Evolutionary conservation across 2,797 vertebrate genomes (phyloP).

Genomic region (Liasis olivaceus): DNA sequence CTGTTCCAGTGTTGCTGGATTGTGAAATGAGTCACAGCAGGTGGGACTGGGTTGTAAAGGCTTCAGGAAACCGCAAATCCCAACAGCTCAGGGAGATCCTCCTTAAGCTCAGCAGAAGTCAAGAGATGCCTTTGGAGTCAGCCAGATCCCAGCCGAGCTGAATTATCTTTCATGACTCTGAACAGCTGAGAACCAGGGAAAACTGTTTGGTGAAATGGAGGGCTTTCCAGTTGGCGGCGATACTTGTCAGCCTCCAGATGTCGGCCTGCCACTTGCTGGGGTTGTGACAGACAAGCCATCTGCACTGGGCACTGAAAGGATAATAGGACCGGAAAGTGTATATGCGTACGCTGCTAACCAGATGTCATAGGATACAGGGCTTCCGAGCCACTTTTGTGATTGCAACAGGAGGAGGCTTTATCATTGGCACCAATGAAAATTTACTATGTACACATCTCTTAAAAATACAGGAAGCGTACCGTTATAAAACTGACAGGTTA

Average conservation of each 20-base stretch:
- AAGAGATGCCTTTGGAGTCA: constrained; percentile 1
- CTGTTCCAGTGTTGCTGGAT: constrained; percentile 10
- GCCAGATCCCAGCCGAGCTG: constrained; percentile 4
- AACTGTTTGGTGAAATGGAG: constrained; percentile 10
- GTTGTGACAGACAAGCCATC: constrained; percentile 21
- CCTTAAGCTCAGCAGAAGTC: not conserved
- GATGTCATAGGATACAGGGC: not conserved
- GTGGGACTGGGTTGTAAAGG: not conserved
- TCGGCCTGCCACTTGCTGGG: not conserved
- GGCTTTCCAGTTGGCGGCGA: not conserved
- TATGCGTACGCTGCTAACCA: not conserved
- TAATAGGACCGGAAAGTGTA: not conserved
- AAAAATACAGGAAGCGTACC: not conserved
- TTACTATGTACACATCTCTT: not conserved
- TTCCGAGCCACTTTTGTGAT: not conserved
- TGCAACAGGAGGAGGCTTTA: not conserved
- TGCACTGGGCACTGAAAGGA: not conserved
- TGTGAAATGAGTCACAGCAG: constrained; percentile 29
- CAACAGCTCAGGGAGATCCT: not conserved
- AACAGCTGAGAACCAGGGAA: constrained; percentile 5
- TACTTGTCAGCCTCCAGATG: constrained; percentile 8
- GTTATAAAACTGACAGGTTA: not conserved
- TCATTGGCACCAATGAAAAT: not conserved
- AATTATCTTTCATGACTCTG: not conserved
- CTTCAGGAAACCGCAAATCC: constrained; percentile 21